Conservation (phyloP, 2,113 vertebrate species). For the Girardinichthys multiradiatus region DNA sequence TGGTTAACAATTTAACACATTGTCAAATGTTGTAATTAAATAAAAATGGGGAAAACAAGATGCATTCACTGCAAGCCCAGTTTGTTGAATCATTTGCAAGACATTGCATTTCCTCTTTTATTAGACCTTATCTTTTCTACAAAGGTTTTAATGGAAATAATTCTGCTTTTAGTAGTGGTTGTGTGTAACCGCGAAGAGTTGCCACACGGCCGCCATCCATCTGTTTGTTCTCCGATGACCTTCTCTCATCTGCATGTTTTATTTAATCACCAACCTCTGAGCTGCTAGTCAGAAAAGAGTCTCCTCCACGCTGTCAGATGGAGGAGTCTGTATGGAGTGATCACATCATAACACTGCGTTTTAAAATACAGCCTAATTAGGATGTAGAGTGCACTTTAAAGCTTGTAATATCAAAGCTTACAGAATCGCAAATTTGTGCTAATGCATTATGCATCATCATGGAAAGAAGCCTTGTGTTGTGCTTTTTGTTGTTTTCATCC, state of each 20-base stretch:
- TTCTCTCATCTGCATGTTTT: constrained; percentile 36
- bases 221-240: constrained; percentile 1
- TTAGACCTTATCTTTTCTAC: not conserved
- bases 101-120: not conserved
- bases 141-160: not conserved
- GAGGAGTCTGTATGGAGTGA: not conserved
- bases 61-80: not conserved
- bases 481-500: constrained; percentile 49
- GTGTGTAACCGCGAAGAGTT: not conserved
- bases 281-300: constrained; percentile 32
- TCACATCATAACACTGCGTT: constrained; percentile 44
- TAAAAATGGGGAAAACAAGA: not conserved
- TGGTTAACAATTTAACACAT: no score
- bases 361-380: constrained; percentile 51
- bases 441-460: constrained; percentile 53
- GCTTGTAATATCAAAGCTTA: constrained; percentile 59
- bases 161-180: constrained; percentile 3
- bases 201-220: constrained; percentile 8
- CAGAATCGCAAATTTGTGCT: constrained; percentile 27
- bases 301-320: constrained; percentile 4
- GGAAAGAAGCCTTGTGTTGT: constrained; percentile 9
- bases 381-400: constrained; percentile 55
- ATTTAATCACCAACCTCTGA: constrained; percentile 36
- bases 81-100: not conserved
- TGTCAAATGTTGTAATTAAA: not conserved